Evolutionary conservation across 2,797 vertebrate species (phyloP).

Genomic region (Spinus olivaceus): DNA sequence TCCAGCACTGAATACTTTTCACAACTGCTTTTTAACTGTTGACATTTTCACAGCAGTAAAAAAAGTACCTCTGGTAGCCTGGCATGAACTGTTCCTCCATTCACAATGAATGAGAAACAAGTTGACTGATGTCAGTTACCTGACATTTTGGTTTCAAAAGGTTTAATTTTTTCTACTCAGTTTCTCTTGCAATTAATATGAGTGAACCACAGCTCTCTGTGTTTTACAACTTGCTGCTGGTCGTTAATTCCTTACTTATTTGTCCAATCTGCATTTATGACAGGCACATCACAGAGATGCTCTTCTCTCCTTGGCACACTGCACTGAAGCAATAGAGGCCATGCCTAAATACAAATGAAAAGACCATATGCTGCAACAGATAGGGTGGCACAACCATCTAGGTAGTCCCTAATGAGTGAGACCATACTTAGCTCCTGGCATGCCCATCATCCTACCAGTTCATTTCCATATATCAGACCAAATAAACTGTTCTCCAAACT

Average conservation of each 20-base stretch:
- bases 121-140: background rate
- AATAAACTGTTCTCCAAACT: background rate
- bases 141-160: constrained; percentile 52
- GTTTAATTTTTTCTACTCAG: background rate
- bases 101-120: background rate
- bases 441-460: background rate
- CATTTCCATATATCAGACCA: background rate
- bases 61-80: background rate
- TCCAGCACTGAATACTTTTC: background rate
- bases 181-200: constrained; percentile 35
- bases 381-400: background rate
- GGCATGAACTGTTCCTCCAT: background rate
- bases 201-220: background rate
- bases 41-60: constrained; percentile 41
- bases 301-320: background rate
- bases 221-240: constrained; percentile 21
- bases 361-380: background rate
- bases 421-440: background rate
- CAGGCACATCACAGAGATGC: background rate
- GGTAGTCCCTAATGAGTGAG: background rate
- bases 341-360: background rate
- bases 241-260: background rate
- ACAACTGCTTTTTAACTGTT: constrained; percentile 38
- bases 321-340: background rate
- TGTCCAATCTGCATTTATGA: constrained; percentile 11